Evolutionary conservation across 1,140 invertebrate species (phyloP).

Genomic region (Pinna nobilis): DNA sequence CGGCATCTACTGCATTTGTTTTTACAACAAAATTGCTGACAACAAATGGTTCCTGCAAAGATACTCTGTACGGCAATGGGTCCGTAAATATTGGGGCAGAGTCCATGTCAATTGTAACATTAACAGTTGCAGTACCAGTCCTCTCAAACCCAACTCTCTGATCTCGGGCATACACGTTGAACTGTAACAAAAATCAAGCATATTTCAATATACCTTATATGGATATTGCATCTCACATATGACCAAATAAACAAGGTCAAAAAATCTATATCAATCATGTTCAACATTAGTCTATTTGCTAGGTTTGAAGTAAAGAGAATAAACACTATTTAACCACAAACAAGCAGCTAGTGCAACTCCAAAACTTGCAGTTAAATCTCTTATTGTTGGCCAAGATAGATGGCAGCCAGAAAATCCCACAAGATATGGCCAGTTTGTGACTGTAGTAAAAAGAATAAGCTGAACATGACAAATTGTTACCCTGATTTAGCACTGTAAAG

Average conservation of each 20-base stretch:
- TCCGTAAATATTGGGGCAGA: constrained; percentile 87
- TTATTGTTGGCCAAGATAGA: too few relatives aligned
- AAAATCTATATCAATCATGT: too few relatives aligned
- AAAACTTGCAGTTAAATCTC: too few relatives aligned
- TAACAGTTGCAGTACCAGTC: constrained; percentile 89
- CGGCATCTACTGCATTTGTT: constrained; percentile 32
- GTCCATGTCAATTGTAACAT: constrained; percentile 83
- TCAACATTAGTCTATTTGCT: too few relatives aligned
- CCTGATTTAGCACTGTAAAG: too few relatives aligned
- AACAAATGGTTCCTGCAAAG: constrained; percentile 32
- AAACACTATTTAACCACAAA: too few relatives aligned
- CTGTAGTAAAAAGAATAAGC: too few relatives aligned
- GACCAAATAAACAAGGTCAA: background rate
- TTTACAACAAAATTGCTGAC: constrained; percentile 27
- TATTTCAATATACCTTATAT: background rate
- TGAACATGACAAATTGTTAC: too few relatives aligned
- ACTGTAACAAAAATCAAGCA: constrained; percentile 18
- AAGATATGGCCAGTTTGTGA: too few relatives aligned
- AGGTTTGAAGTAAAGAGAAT: too few relatives aligned
- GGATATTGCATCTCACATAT: background rate
- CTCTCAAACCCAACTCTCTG: constrained; percentile 85
- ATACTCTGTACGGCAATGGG: constrained; percentile 49
- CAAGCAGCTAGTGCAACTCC: too few relatives aligned
- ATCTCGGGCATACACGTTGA: constrained; percentile 90
- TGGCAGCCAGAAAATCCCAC: too few relatives aligned